A percentile compares a stretch with the other conserved stretches of the same genome.
phyloP scores from a whole-genome alignment of 2,888 invertebrate genomes.

The Ectemnius lituratus region DNA sequence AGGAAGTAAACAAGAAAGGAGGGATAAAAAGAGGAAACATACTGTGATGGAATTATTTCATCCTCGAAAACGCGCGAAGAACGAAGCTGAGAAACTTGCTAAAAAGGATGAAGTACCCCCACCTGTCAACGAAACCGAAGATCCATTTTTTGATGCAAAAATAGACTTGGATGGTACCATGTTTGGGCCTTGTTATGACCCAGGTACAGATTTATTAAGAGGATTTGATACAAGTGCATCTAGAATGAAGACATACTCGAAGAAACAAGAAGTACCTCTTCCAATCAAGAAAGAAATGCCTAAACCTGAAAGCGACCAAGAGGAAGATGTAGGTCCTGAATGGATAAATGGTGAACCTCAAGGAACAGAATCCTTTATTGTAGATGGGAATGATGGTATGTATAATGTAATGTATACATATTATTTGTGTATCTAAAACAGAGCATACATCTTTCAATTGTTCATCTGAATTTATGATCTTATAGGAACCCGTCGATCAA shows the following conservation, averaged over 20 bases:
- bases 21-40: conserved; percentile 85
- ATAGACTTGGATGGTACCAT: conserved; percentile 53
- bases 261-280: conserved; percentile 49
- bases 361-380: conserved; percentile 73
- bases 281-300: conserved; percentile 57
- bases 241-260: conserved; percentile 62
- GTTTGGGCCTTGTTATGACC: conserved; percentile 64
- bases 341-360: conserved; percentile 75
- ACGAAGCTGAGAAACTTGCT: conserved; percentile 55
- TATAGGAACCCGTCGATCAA: conserved; percentile 76
- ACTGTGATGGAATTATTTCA: conserved; percentile 85
- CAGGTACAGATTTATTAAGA: conserved; percentile 65
- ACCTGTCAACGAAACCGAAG: conserved; percentile 42
- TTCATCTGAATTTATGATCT: conserved; percentile 20
- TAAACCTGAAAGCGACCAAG: conserved; percentile 64
- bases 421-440: neutral
- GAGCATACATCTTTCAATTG: conserved; percentile 4
- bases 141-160: conserved; percentile 46
- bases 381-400: conserved; percentile 73
- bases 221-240: conserved; percentile 67
- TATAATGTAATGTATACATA: neutral
- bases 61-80: conserved; percentile 77
- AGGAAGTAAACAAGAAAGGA: conserved; percentile 84
- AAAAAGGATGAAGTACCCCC: conserved; percentile 61
- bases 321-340: conserved; percentile 70